Evolutionary conservation across 2,797 vertebrate species (phyloP).

Genomic region (Sebastolobus altivelis): DNA sequence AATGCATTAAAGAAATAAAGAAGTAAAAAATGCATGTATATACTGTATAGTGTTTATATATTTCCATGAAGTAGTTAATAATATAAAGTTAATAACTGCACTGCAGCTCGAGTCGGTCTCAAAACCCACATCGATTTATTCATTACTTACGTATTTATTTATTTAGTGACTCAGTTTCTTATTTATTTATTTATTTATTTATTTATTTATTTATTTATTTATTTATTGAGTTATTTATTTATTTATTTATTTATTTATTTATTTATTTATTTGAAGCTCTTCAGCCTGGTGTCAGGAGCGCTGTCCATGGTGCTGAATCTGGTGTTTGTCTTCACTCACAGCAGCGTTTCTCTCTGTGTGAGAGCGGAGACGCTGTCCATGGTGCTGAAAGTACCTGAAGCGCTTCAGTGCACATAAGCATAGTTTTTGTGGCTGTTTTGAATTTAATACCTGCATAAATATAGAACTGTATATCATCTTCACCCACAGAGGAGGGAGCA

Average conservation of each 20-base stretch:
- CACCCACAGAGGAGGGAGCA: not conserved
- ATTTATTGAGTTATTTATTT: rapidly evolving
- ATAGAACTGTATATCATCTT: not conserved
- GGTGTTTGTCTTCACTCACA: not conserved
- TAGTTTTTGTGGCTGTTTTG: no score
- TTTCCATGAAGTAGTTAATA: not conserved
- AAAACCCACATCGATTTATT: not conserved
- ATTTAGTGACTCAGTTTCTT: no score
- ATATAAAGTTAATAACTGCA: not conserved
- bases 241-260: no score
- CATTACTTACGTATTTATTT: not conserved
- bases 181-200: rapidly evolving
- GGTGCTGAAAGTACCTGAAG: not conserved
- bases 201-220: rapidly evolving
- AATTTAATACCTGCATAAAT: no score
- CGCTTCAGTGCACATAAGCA: no score
- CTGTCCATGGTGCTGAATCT: not conserved
- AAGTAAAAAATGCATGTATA: no score
- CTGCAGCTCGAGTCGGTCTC: not conserved
- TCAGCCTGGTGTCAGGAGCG: not conserved
- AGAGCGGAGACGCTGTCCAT: not conserved
- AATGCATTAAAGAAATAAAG: no score
- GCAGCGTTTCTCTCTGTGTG: not conserved
- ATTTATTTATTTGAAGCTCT: not conserved
- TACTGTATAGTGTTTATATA: no score